Base-by-base conservation (phyloP, 2,888 invertebrate species). In the Drosophila neotestacea region DNA sequence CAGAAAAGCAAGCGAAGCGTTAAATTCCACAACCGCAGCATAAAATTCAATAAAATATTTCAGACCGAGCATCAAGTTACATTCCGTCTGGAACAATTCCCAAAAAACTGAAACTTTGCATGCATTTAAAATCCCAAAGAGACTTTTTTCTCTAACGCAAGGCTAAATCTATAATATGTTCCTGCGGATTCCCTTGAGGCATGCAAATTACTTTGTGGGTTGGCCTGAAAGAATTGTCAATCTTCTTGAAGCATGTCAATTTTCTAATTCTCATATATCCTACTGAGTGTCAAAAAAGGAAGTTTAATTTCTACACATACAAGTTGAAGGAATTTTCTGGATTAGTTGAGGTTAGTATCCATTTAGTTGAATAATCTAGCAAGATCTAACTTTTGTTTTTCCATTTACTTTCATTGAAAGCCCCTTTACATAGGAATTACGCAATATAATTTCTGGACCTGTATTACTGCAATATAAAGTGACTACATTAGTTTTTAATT, bases 31-130 rank as follows among this genome's bases (percentile, higher is more conserved):
- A 50, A 48, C 58, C 66, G 28, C 78, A 70, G 50, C 74, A 54
- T 41, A 59, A 78, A 78, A 77, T 78, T 73, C 78, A 78, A 77
- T 77, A 64, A 78, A 66, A 67, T 70, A 77, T 48, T 48, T 76
- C 42, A 64, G 36, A 34, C 27, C 73, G 22, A 32, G 38, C 52
- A 47, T 70, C 44, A 34, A 10, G 42, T 50, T 38, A 48, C 50
- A 63, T 56, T 47, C 10, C 10, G 28, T 13, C 52, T 44, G 28
- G 6, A 27, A 28, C 52, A 39, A 34, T 28, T 61, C 28, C 39
- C 9, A 48, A 27, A 32, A 38, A 13, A 27, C 30, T 11, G 13
- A 13, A 44, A 47, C 7, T 42, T 27, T 4, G 3, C n/a, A 3
- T 6, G n/a, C 22, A 30, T 13, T 13, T 32, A n/a, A n/a, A 4